These are phyloP conservation scores for Rhodinocichla rosea DNA, from an alignment of 2,113 vertebrate genomes.

Conservation along the genomic window DNA sequence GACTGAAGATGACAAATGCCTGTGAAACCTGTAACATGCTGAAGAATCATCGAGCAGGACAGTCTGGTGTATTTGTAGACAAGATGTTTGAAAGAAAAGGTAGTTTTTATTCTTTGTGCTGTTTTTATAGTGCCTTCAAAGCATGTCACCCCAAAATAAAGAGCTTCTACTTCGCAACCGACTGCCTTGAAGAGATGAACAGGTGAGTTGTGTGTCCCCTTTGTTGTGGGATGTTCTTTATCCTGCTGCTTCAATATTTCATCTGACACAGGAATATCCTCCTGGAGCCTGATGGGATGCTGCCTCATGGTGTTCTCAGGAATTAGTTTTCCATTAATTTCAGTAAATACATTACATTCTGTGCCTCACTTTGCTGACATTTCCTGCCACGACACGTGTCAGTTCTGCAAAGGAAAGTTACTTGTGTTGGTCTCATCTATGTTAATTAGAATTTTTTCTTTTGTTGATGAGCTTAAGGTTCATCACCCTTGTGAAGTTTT, in stretches of 20 bases:
- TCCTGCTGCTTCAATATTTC: neutral
- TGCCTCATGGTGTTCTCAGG: neutral
- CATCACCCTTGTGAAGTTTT: neutral
- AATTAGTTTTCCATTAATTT: neutral
- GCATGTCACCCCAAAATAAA: constrained; percentile 92
- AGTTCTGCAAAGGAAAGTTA: neutral
- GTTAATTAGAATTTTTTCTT: neutral
- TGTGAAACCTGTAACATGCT: neutral
- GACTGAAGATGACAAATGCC: neutral
- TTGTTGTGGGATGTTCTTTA: neutral
- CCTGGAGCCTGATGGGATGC: neutral
- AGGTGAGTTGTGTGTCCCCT: constrained; percentile 71
- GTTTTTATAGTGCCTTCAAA: constrained; percentile 84
- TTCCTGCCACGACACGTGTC: neutral
- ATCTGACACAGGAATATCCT: neutral
- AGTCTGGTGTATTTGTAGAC: neutral
- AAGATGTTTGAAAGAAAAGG: neutral
- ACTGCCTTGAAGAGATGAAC: constrained; percentile 93
- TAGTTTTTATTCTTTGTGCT: neutral
- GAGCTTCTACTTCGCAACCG: constrained; percentile 91
- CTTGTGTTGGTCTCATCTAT: neutral
- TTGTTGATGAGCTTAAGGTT: neutral
- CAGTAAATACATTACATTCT: neutral
- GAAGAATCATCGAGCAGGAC: neutral
- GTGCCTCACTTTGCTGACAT: neutral